Conservation (phyloP, 2,888 invertebrate species). For the Dione juno region DNA sequence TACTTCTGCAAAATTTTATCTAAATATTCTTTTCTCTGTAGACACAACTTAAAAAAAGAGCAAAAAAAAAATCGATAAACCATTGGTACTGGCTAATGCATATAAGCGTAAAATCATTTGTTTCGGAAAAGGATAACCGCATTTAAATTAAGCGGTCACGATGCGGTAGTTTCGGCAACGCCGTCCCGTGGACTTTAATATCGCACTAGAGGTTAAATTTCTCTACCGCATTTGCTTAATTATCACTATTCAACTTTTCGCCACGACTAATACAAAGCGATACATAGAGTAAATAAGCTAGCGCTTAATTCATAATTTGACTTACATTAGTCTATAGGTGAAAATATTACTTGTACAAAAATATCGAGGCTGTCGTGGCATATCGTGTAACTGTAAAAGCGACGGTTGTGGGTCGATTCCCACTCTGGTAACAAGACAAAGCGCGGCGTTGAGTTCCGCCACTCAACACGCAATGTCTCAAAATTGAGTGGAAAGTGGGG, state of each 20-base stretch:
- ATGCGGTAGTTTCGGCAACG: conserved; percentile 34
- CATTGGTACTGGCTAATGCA: not conserved
- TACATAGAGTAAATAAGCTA: not conserved
- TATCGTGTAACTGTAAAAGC: no score
- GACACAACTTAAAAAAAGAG: not conserved
- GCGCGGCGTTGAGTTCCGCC: no score
- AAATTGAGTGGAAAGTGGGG: no score
- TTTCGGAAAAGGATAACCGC: conserved; percentile 47
- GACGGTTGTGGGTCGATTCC: no score
- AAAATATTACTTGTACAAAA: not conserved
- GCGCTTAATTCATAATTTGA: no score
- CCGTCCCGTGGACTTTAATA: conserved; percentile 36
- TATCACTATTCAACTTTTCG: conserved; percentile 15
- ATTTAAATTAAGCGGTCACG: conserved; percentile 48
- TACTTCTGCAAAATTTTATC: not conserved
- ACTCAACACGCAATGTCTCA: no score
- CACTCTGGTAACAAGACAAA: no score
- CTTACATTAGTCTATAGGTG: no score
- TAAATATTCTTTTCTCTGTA: not conserved
- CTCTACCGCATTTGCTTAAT: conserved; percentile 41
- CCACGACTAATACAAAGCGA: not conserved
- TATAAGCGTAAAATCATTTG: conserved; percentile 35
- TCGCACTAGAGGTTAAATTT: conserved; percentile 39
- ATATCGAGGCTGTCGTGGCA: not conserved
- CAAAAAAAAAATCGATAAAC: not conserved